phyloP scores from a whole-genome alignment of 2,888 invertebrate genomes.

The Pollenia amentaria region DNA sequence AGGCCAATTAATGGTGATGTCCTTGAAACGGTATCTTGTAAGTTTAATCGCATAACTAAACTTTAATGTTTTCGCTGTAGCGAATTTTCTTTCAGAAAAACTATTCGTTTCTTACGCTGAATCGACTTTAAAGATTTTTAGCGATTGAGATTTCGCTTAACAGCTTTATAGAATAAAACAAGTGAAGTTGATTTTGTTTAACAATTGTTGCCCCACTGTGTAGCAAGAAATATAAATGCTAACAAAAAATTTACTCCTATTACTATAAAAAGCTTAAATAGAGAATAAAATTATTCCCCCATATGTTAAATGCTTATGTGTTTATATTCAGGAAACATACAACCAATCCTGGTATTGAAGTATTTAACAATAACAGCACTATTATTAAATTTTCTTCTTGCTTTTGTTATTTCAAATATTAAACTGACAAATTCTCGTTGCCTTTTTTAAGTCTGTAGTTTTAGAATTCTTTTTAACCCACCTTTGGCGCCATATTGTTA shows the following conservation, averaged over 20 bases:
- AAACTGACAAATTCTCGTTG: conserved; percentile 3
- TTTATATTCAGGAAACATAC: neutral
- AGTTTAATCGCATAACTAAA: too few relatives aligned
- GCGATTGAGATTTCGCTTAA: too few relatives aligned
- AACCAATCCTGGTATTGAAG: too few relatives aligned
- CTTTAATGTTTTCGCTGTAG: too few relatives aligned
- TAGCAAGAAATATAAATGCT: neutral
- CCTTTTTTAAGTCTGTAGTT: neutral
- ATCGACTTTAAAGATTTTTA: too few relatives aligned
- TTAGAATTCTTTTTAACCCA: conserved; percentile 29
- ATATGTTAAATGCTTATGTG: neutral
- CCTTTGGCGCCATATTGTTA: conserved; percentile 49
- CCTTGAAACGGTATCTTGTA: too few relatives aligned
- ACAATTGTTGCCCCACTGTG: too few relatives aligned
- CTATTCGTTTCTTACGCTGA: too few relatives aligned
- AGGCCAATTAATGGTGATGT: too few relatives aligned
- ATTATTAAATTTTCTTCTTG: neutral
- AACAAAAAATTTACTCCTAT: neutral
- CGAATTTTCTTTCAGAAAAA: too few relatives aligned
- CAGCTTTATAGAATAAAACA: too few relatives aligned
- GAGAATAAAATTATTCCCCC: neutral
- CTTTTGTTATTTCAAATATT: conserved; percentile 3
- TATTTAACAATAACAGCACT: neutral
- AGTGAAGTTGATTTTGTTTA: too few relatives aligned
- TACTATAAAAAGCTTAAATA: neutral